Base-by-base conservation (phyloP, 2,888 invertebrate genomes). In the Drosophila prolongata region DNA sequence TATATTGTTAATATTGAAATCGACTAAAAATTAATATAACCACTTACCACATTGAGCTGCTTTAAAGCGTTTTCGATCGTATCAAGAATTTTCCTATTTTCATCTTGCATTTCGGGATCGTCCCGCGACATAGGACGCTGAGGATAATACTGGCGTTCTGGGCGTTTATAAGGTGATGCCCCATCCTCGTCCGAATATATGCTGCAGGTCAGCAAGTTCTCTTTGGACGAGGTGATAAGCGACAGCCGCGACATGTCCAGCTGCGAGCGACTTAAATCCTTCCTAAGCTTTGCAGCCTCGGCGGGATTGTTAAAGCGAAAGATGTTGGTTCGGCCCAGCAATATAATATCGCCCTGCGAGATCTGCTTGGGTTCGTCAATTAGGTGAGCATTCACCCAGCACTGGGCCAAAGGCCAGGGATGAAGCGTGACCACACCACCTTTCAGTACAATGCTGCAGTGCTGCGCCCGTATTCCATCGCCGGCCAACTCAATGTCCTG, bases 261-360 rank as follows among this genome's bases (percentile, higher is more conserved):
- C 84, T 94, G 93, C 56, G 95, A 95, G 19, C 95, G 95, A 81
- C 94, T 94, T 11, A 88, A 76, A 88, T 95, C 96, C 90, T 95
- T 96, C 30, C 97, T 94, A 76, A 97, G 93, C 91, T 96, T 96
- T 40, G 97, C 97, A 2, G 97, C 97, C 90, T 97, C 97, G 0
- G 95, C 96, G 11, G 97, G 97, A 93, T 97, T 97, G 93, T 97
- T 97, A 92, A 97, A 97, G 43, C 97, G 96, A 92, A 96, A 96
- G 94, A 96, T 96, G 91, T 96, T 96, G 50, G 95, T 96, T 66
- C 96, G 94, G 0, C 96, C 96, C 71, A 96, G 93, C 5, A 96
- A 92, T 8, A 97, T 94, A 70, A 96, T 95, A 91, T 96, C 96
- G 38, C 96, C 96, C 92, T 97, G 97, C 60, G 95, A 96, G 47